A percentile compares a stretch with the other conserved stretches of the same genome.
Conservation (phyloP, 2,113 vertebrate genomes). For the Apeltes quadracus region DNA sequence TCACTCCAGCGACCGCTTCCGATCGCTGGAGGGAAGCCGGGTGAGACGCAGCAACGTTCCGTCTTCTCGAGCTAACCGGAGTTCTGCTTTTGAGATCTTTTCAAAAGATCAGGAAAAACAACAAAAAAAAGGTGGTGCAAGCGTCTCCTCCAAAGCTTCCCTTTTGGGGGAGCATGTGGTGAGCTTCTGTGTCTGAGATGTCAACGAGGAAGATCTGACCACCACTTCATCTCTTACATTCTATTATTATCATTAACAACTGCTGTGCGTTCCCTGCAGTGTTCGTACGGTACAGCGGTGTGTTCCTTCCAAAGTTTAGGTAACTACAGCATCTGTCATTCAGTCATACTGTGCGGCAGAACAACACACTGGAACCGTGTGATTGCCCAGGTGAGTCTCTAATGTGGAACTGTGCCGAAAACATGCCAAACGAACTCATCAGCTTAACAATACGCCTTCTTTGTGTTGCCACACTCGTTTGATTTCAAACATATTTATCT, state of each 20-base stretch:
- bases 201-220: constrained; percentile 71
- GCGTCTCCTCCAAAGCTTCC: constrained; percentile 58
- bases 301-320: constrained; percentile 48
- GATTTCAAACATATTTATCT: constrained; percentile 88
- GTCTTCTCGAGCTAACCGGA: constrained; percentile 65
- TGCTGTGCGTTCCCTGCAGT: neutral
- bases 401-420: constrained; percentile 65
- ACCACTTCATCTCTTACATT: constrained; percentile 8
- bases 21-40: constrained; percentile 70
- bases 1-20: constrained; percentile 64
- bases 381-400: constrained; percentile 72
- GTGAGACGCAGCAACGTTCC: constrained; percentile 72
- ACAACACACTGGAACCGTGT: constrained; percentile 60
- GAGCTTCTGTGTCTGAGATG: constrained; percentile 76
- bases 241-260: too few relatives aligned
- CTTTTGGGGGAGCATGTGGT: constrained; percentile 65
- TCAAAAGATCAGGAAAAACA: constrained; percentile 32
- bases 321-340: constrained; percentile 61
- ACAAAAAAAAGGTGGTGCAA: constrained; percentile 16
- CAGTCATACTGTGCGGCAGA: constrained; percentile 49
- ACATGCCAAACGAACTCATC: constrained; percentile 80
- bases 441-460: constrained; percentile 80
- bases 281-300: neutral
- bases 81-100: constrained; percentile 63
- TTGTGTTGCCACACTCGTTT: constrained; percentile 82